Percentiles rank a stretch among this genome's conserved stretches.
These are phyloP conservation scores for Threskiornis aethiopicus DNA, from an alignment of 2,797 vertebrate genomes.

Conservation along the genomic window DNA sequence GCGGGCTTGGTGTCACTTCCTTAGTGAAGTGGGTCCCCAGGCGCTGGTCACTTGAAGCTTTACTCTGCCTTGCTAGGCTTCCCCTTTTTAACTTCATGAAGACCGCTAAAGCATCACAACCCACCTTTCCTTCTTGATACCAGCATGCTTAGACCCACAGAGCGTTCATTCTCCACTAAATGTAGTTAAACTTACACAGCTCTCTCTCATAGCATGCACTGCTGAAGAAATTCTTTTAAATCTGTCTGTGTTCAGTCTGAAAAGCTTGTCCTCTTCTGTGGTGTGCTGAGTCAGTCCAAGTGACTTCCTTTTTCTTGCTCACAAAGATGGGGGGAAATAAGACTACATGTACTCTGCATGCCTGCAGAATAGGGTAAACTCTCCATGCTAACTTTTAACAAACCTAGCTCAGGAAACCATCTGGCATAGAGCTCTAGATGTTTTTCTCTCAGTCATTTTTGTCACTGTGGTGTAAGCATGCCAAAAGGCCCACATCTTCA, in stretches of 20 bases:
- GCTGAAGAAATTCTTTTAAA: not conserved
- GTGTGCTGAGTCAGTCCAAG: not conserved
- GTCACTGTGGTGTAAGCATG: not conserved
- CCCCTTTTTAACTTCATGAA: not conserved
- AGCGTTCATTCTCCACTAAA: not conserved
- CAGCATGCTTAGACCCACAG: not conserved
- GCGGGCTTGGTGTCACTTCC: not conserved
- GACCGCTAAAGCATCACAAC: not conserved
- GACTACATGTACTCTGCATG: rapidly evolving
- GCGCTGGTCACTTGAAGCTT: not conserved
- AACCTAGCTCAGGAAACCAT: not conserved
- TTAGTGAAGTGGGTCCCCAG: not conserved
- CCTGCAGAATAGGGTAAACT: not conserved
- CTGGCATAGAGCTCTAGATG: not conserved
- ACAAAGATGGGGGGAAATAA: not conserved
- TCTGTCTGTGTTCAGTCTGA: not conserved
- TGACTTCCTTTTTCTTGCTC: not conserved
- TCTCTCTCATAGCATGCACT: not conserved
- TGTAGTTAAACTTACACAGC: not conserved
- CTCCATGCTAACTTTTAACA: not conserved
- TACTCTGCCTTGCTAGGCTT: not conserved
- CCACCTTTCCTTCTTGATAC: not conserved
- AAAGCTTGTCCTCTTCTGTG: not conserved
- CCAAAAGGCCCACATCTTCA: not conserved
- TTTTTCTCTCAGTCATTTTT: not conserved